These are phyloP conservation scores for Oxytorus armatus DNA, from an alignment of 2,888 invertebrate species.

Conservation along the genomic window DNA sequence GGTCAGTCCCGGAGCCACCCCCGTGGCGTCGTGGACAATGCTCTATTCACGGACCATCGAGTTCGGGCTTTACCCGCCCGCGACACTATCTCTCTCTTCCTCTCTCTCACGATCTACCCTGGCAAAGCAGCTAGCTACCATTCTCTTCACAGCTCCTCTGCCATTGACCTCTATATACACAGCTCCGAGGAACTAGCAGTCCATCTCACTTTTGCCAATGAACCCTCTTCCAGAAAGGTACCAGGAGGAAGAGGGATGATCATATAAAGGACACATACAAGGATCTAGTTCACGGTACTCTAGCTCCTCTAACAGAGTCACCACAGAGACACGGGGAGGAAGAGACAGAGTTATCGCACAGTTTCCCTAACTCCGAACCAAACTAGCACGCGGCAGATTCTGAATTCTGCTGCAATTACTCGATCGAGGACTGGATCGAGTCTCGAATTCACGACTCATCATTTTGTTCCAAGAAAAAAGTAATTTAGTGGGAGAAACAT, in stretches of 20 bases:
- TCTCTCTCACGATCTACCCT: constrained; percentile 8
- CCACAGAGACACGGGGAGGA: not conserved
- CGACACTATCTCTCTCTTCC: constrained; percentile 30
- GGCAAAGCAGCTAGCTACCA: constrained; percentile 39
- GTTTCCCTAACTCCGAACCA: constrained; percentile 5
- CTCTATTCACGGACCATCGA: constrained; percentile 72
- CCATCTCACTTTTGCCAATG: constrained; percentile 52
- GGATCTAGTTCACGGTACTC: constrained; percentile 21
- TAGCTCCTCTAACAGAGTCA: not conserved
- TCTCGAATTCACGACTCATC: constrained; percentile 6
- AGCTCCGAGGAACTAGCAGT: constrained; percentile 7
- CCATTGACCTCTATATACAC: constrained; percentile 1
- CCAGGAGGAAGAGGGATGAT: constrained; percentile 3
- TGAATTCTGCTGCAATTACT: constrained; percentile 13
- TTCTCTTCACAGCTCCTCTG: constrained; percentile 37
- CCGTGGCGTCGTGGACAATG: constrained; percentile 76
- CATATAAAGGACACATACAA: not conserved
- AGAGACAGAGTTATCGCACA: constrained; percentile 2
- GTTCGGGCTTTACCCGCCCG: constrained; percentile 57
- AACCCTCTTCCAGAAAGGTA: constrained; percentile 12
- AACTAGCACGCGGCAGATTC: constrained; percentile 3
- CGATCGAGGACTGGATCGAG: not conserved
- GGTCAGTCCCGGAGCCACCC: constrained; percentile 70
- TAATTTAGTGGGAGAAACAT: not conserved
- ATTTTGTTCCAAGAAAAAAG: not conserved